Evolutionary conservation across 2,797 vertebrate species (phyloP), one percentile per base, ranked within the genome.

Genomic region (Sebastes hopkinsi): DNA sequence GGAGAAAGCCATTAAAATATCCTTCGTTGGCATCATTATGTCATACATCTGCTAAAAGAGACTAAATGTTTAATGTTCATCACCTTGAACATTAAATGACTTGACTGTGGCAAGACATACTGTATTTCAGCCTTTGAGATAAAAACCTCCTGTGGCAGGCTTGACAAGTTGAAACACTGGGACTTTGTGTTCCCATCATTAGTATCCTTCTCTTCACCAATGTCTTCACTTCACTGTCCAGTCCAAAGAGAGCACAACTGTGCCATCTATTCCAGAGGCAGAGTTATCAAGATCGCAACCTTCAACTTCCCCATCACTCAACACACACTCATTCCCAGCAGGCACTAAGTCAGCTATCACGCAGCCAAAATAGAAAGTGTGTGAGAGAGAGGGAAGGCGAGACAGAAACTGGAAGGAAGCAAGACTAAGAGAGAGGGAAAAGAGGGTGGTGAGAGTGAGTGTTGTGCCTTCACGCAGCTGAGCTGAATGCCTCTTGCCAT

Each of bases 401-500:
- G 60, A 34, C 22, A 65, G 32, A 61, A 54, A 64, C 8, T 34
- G 22, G 23, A 75, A 69, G 30, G 38, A 67, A 46, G 62, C 16
- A 72, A 9, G 69, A 56, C 30, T 22, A 23, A 64, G 18, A 65
- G 75, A 72, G 54, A 34, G 54, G 54, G 20, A 42, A 32, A 62
- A 75, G 67, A 72, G 8, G 27, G n/a, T 9, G 38, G 29, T n/a
- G 73, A 75, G 72, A 72, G 64, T 58, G 27, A 75, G 14, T 50
- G 67, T 69, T 79, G 18, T 61, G 42, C 75, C 72, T 78, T 61
- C 75, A 72, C 2, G 12, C 66, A 67, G 78, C 75, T 65, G 71
- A 86, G 67, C 73, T 82, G 66, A 84, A 86, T 78, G 67, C 58
- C 12, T 81, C 55, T 78, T 79, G 73, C 74, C 76, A 82, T 86